A percentile compares a stretch with the other conserved stretches of the same genome.
These are phyloP conservation scores for Sthenelais limicola DNA, from an alignment of 2,888 invertebrate species.

Conservation along the genomic window DNA sequence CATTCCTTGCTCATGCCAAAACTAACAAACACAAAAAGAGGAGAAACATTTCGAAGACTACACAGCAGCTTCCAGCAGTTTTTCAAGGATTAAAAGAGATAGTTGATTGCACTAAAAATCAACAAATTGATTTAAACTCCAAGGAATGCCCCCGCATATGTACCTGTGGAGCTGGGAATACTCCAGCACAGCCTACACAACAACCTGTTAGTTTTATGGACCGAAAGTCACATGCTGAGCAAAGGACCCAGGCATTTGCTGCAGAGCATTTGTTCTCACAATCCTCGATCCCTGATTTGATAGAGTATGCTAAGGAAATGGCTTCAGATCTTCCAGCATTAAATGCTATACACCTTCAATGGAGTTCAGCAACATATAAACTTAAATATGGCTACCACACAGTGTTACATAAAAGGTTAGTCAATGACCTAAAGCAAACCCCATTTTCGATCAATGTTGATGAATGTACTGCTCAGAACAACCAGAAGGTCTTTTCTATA, in stretches of 20 bases:
- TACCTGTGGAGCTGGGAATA: too few relatives aligned
- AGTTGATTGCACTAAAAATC: too few relatives aligned
- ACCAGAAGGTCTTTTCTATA: neutral
- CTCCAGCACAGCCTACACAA: too few relatives aligned
- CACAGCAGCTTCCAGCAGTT: too few relatives aligned
- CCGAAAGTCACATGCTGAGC: conserved; percentile 1
- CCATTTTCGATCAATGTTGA: neutral
- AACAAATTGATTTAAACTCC: too few relatives aligned
- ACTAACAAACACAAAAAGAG: too few relatives aligned
- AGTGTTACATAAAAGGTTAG: neutral
- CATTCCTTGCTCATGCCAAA: too few relatives aligned
- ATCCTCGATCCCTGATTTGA: neutral
- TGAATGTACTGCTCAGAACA: neutral
- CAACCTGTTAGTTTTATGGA: neutral
- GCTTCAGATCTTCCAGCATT: neutral
- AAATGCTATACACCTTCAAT: neutral
- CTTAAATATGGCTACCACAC: conserved; percentile 1
- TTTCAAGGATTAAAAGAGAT: too few relatives aligned
- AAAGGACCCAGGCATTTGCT: neutral
- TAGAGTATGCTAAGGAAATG: conserved; percentile 17
- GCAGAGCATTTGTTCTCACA: neutral
- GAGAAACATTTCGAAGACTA: too few relatives aligned
- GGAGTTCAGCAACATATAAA: neutral
- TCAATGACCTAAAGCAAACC: neutral
- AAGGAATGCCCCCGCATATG: too few relatives aligned